phyloP scores from a whole-genome alignment of 2,113 vertebrate genomes.

The Chelonoidis abingdonii region DNA sequence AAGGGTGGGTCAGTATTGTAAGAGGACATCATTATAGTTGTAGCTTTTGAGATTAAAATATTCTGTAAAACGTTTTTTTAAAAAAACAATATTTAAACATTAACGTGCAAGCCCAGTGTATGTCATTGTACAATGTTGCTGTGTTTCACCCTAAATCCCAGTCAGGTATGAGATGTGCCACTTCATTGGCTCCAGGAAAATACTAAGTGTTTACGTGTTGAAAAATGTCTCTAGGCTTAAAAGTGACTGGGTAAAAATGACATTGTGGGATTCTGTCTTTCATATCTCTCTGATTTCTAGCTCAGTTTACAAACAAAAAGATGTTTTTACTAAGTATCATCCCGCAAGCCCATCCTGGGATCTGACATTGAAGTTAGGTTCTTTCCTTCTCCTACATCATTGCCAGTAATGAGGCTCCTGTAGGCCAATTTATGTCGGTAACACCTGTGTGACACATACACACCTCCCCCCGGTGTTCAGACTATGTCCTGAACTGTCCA shows the following conservation, averaged over 20 bases:
- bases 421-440: not conserved
- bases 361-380: not conserved
- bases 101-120: not conserved
- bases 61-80: fast-evolving
- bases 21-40: not conserved
- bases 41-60: not conserved
- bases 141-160: not conserved
- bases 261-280: fast-evolving
- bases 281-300: not conserved
- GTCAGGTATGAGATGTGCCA: not conserved
- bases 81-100: not conserved
- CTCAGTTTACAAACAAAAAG: not conserved
- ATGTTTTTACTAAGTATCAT: not conserved
- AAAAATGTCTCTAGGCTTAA: not conserved
- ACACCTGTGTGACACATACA: not conserved
- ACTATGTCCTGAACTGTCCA: not conserved
- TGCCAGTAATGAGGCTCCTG: not conserved
- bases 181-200: not conserved
- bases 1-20: not conserved
- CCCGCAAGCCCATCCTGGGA: not conserved
- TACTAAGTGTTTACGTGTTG: not conserved
- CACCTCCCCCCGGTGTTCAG: fast-evolving
- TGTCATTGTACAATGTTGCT: not conserved
- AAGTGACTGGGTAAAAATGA: not conserved
- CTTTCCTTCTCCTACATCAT: fast-evolving